Percentiles rank a stretch among this genome's conserved stretches.
These are phyloP conservation scores for Diplolepis rosae DNA, from an alignment of 2,888 invertebrate species.

Conservation along the genomic window DNA sequence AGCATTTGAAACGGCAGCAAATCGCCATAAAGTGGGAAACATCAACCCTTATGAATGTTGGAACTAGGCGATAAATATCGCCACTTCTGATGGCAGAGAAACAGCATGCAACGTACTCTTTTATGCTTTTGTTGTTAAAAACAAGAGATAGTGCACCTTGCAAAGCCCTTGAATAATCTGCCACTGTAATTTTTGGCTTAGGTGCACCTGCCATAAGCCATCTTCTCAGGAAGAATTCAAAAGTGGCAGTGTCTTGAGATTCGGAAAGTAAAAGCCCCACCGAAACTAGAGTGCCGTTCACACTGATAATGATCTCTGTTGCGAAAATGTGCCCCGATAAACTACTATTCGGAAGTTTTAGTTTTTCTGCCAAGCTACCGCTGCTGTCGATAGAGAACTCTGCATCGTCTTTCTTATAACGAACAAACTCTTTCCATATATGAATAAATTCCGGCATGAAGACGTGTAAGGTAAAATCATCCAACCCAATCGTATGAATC, in stretches of 20 bases:
- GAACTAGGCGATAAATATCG: background rate
- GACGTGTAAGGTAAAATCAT: background rate
- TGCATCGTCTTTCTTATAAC: background rate
- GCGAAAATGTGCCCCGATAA: background rate
- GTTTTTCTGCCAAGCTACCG: background rate
- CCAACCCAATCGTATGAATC: background rate
- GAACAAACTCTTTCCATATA: background rate
- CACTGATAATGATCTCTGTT: background rate
- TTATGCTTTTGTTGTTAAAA: background rate
- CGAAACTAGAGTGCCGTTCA: background rate
- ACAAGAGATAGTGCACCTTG: background rate
- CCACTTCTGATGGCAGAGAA: background rate
- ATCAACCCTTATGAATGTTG: background rate
- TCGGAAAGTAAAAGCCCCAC: background rate
- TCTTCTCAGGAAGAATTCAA: background rate
- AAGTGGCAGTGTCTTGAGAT: background rate
- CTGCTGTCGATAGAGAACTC: background rate
- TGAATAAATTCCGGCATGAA: constrained; percentile 3
- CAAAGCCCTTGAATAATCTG: background rate
- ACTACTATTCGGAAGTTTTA: background rate
- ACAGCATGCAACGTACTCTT: background rate
- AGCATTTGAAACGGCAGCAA: background rate
- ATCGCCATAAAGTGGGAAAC: background rate
- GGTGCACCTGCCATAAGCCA: background rate
- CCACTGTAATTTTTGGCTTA: background rate